Conservation (phyloP, 2,113 vertebrate genomes). For the Rafetus swinhoei region DNA sequence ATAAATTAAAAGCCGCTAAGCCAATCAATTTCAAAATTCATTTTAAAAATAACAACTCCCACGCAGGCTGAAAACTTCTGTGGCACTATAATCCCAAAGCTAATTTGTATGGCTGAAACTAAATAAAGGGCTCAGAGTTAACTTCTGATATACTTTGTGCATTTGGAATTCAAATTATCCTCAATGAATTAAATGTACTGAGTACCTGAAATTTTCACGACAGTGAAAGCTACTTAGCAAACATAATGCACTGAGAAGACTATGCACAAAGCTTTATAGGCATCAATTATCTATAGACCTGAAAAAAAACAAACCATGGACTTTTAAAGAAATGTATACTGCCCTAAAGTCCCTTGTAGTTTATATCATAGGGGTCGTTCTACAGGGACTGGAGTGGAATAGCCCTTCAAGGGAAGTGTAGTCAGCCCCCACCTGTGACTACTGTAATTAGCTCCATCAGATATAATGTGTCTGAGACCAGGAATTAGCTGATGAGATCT, state of each 20-base stretch:
- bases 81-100: not conserved
- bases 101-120: not conserved
- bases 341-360: rapidly evolving
- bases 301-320: not conserved
- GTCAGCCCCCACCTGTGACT: not conserved
- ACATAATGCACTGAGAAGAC: not conserved
- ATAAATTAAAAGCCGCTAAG: not conserved
- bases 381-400: not conserved
- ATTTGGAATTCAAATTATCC: not conserved
- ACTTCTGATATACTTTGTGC: not conserved
- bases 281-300: rapidly evolving
- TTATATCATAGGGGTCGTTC: not conserved
- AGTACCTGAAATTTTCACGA: slow-evolving; percentile 1
- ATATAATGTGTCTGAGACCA: not conserved
- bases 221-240: not conserved
- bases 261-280: not conserved
- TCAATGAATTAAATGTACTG: not conserved
- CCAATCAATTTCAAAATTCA: not conserved
- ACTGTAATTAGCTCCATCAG: not conserved
- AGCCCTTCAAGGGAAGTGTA: not conserved
- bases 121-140: not conserved
- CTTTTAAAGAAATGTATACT: not conserved
- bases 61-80: not conserved
- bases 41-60: not conserved
- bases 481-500: not conserved